A percentile compares a stretch with the other conserved stretches of the same genome.
Conservation (phyloP, 2,113 vertebrate species). For the Anarhynchus alexandrinus region DNA sequence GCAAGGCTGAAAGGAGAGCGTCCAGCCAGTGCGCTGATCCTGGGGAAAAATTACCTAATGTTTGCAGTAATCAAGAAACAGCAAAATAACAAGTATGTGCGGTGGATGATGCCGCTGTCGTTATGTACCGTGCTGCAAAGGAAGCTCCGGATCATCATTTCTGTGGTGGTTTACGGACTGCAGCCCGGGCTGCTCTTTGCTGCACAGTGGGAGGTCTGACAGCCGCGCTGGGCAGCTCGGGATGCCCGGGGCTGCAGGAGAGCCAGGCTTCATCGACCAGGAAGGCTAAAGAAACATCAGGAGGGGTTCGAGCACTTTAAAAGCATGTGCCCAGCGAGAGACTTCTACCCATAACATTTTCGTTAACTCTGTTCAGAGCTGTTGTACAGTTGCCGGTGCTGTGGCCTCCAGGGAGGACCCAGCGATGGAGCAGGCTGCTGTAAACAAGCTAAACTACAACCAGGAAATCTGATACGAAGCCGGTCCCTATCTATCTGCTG, state of each 20-base stretch:
- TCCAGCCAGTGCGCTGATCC: accelerated
- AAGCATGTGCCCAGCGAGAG: accelerated
- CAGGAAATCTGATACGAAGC: not conserved
- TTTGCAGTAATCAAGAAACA: not conserved
- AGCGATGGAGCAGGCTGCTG: not conserved
- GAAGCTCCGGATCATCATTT: not conserved
- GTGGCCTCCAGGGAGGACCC: not conserved
- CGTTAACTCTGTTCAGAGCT: not conserved
- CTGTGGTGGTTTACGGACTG: accelerated
- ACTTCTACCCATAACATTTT: not conserved
- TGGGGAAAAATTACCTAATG: not conserved
- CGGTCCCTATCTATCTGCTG: not conserved
- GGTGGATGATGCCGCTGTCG: accelerated
- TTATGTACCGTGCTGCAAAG: accelerated
- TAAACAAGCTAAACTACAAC: not conserved
- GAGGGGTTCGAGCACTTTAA: not conserved
- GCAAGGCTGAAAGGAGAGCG: not conserved
- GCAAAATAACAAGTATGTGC: accelerated
- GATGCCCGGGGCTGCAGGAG: not conserved
- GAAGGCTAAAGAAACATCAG: not conserved
- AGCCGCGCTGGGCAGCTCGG: accelerated
- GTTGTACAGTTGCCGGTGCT: not conserved
- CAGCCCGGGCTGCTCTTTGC: accelerated
- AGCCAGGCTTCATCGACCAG: not conserved
- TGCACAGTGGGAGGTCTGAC: accelerated